These are phyloP conservation scores for Epinephelus cyanopodus DNA, from an alignment of 2,113 vertebrate genomes.

Conservation along the genomic window DNA sequence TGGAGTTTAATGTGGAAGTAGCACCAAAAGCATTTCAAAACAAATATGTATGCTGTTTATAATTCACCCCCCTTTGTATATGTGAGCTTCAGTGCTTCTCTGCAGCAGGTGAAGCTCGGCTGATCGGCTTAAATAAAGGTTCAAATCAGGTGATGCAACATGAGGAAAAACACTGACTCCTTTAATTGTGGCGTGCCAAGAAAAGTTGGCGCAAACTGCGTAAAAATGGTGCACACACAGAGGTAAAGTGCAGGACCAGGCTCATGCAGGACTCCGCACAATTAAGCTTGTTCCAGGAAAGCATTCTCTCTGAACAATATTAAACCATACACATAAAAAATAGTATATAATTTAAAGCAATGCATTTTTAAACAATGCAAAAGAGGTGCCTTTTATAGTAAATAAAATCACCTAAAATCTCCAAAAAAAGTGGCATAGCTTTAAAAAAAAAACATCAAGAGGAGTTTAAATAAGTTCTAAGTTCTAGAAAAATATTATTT, in stretches of 20 bases:
- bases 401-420: neutral
- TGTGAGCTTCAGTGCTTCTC: neutral
- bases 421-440: neutral
- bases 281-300: neutral
- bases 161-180: neutral
- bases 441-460: neutral
- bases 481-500: neutral
- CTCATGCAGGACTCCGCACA: neutral
- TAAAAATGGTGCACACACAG: neutral
- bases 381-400: neutral
- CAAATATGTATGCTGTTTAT: constrained; percentile 5
- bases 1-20: constrained; percentile 4
- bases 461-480: neutral
- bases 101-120: constrained; percentile 37
- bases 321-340: neutral
- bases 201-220: constrained; percentile 37
- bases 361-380: neutral
- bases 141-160: constrained; percentile 1
- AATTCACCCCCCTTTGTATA: neutral
- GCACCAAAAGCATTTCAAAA: constrained; percentile 19
- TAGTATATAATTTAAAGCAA: neutral
- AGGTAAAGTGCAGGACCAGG: neutral
- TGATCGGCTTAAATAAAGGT: neutral
- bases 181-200: neutral
- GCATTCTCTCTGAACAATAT: neutral